Evolutionary conservation across 2,797 vertebrate genomes (phyloP), one percentile per base, ranked within the genome.

Genomic region (Acanthurus tractus): DNA sequence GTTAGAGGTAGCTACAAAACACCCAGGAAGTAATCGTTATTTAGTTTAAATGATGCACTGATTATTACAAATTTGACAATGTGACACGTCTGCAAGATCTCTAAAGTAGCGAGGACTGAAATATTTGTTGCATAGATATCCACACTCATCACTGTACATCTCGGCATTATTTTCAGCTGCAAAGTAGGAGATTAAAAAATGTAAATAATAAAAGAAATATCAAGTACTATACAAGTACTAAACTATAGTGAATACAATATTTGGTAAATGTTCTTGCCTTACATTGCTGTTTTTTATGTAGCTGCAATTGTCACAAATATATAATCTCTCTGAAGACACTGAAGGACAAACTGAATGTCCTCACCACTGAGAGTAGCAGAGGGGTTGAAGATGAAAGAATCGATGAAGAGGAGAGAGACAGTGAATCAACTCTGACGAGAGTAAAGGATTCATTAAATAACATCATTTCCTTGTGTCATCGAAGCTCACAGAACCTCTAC

Each of bases 381-480:
- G 53, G 17, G 44, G 54, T 2, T 12, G 49, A 8, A 34, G 79
- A 42, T 3, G 52, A 20, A 22, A 5, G 48, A 38, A 9, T 13
- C 2, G 74, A 77, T 20, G 69, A 70, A 18, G 72, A 70, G 14
- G 45, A 75, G 23, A 25, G 6, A 9, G 48, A 55, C 6, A 76
- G 90, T 34, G 67, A 88, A 2, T 29, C 76, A 8, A 79, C 88
- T 2, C 44, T 97, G 78, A 94, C 89, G 59, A 84, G 73, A 34
- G 92, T 97, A 29, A 96, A 97, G 85, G 88, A 92, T 53, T 95
- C 93, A 11, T 89, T 97, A 65, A 88, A 92, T 63, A 96, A 97
- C 88, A 96, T 97, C 25, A 96, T 97, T 65, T 90, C 91, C 55
- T 93, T 99, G 79, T 98, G 97, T 92, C 96, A 96, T 79, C 96